Evolutionary conservation across 1,140 invertebrate species (phyloP).

Genomic region (Eumaeus atala): DNA sequence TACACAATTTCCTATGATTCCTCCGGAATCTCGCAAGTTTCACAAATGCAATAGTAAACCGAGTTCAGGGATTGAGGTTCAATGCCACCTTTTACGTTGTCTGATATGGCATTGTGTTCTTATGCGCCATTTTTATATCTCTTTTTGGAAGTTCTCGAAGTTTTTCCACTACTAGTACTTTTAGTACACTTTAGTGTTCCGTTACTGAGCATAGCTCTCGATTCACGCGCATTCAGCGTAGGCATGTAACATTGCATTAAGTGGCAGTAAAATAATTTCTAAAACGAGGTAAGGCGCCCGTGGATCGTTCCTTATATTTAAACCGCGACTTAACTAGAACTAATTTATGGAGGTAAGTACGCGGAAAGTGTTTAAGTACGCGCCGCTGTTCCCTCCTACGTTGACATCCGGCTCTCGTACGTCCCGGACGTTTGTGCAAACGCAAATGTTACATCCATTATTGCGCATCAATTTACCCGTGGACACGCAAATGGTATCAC

Average conservation of each 20-base stretch:
- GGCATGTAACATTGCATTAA: too few relatives aligned
- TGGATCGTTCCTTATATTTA: constrained; percentile 60
- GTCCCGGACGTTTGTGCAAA: constrained; percentile 22
- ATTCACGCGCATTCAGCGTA: too few relatives aligned
- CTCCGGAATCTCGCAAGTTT: too few relatives aligned
- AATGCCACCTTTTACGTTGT: not conserved
- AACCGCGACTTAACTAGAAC: constrained; percentile 62
- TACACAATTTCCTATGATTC: too few relatives aligned
- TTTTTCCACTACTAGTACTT: too few relatives aligned
- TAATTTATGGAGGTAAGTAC: constrained; percentile 73
- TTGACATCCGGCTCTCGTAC: constrained; percentile 54
- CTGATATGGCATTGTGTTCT: too few relatives aligned
- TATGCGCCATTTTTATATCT: too few relatives aligned
- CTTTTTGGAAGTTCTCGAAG: too few relatives aligned
- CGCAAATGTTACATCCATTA: constrained; percentile 27
- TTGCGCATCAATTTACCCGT: constrained; percentile 27
- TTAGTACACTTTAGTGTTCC: too few relatives aligned
- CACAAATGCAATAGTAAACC: too few relatives aligned
- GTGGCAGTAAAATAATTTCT: constrained; percentile 57
- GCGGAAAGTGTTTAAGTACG: constrained; percentile 70
- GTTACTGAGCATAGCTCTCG: too few relatives aligned
- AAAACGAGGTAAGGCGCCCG: constrained; percentile 53
- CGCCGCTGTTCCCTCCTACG: constrained; percentile 33
- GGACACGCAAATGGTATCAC: constrained; percentile 24
- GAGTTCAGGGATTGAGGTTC: too few relatives aligned